Evolutionary conservation across 1,140 invertebrate genomes (phyloP).

Genomic region (Eulimnadia texana): DNA sequence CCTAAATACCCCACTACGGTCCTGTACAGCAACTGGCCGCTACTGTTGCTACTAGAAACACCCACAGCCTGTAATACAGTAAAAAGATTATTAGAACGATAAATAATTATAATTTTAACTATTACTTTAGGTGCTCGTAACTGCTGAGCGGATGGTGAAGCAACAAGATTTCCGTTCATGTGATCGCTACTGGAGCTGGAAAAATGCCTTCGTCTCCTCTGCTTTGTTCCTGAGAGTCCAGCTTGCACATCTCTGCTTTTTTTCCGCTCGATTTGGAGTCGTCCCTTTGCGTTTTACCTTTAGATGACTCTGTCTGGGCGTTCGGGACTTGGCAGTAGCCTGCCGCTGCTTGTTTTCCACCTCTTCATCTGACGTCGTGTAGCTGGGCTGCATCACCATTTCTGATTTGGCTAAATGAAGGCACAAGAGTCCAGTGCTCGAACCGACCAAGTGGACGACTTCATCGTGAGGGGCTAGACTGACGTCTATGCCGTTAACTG

Average conservation of each 20-base stretch:
- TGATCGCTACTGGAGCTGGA: slow-evolving; percentile 4
- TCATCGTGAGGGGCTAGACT: slow-evolving; percentile 80
- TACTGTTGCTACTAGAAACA: slow-evolving; percentile 6
- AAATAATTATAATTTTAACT: too few relatives aligned
- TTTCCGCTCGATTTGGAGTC: slow-evolving; percentile 34
- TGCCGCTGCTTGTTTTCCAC: neutral
- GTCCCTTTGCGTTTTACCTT: neutral
- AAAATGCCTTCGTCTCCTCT: neutral
- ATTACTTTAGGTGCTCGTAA: neutral
- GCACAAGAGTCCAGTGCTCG: slow-evolving; percentile 57
- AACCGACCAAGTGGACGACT: slow-evolving; percentile 76
- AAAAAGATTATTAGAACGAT: slow-evolving; percentile 1
- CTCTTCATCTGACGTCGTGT: slow-evolving; percentile 6
- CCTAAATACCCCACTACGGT: slow-evolving; percentile 86
- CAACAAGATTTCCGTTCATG: neutral
- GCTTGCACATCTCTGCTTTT: slow-evolving; percentile 30
- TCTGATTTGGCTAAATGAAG: slow-evolving; percentile 52
- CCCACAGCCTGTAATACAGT: neutral
- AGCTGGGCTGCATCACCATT: neutral
- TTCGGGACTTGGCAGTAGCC: neutral
- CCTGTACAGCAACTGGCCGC: slow-evolving; percentile 40
- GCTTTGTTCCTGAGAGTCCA: slow-evolving; percentile 29
- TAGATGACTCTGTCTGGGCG: neutral
- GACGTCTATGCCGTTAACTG: slow-evolving; percentile 78
- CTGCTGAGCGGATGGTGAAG: neutral